Conservation (phyloP, 2,888 invertebrate species). For the Tachina fera region DNA sequence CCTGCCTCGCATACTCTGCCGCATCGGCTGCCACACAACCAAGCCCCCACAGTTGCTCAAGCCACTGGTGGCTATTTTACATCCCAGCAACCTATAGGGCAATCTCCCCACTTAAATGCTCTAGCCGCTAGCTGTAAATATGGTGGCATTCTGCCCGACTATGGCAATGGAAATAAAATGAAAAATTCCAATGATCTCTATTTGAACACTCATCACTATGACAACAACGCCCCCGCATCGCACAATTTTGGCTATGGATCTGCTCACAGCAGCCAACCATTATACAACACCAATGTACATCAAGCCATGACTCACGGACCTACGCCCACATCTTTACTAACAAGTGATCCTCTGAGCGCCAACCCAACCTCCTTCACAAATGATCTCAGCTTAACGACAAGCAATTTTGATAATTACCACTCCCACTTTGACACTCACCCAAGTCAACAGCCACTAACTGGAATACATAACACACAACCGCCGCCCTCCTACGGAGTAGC, state of each 20-base stretch:
- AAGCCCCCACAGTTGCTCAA: conserved; percentile 4
- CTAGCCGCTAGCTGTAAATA: conserved; percentile 63
- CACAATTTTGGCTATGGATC: conserved; percentile 56
- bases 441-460: conserved; percentile 17
- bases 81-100: conserved; percentile 40
- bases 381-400: conserved; percentile 76
- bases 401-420: conserved; percentile 74
- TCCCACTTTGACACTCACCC: conserved; percentile 43
- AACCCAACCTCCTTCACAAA: conserved; percentile 67
- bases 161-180: conserved; percentile 72
- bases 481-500: conserved; percentile 53
- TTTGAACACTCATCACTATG: conserved; percentile 72
- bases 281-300: conserved; percentile 51
- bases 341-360: conserved; percentile 64
- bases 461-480: conserved; percentile 51
- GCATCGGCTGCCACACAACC: conserved; percentile 51
- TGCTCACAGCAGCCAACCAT: conserved; percentile 52
- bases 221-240: conserved; percentile 72
- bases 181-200: conserved; percentile 79
- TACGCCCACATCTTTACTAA: conserved; percentile 51
- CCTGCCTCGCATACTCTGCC: conserved; percentile 70
- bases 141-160: conserved; percentile 62
- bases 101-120: conserved; percentile 60
- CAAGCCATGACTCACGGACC: conserved; percentile 49
- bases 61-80: conserved; percentile 18